A percentile compares a stretch with the other conserved stretches of the same genome.
These are phyloP conservation scores for Platyscapa corneri DNA, from an alignment of 1,140 invertebrate species.

Conservation along the genomic window DNA sequence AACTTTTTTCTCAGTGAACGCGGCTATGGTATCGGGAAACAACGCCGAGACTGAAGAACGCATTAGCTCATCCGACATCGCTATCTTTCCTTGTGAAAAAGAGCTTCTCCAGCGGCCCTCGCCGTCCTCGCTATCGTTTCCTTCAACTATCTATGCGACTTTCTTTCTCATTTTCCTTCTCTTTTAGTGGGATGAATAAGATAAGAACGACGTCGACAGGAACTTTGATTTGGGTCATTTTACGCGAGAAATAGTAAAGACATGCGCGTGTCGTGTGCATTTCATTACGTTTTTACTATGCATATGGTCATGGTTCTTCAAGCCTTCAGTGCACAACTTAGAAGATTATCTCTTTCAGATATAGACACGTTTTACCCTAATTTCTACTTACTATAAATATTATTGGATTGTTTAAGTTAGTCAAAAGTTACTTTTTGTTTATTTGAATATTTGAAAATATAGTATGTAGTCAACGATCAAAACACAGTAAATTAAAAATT, in stretches of 20 bases:
- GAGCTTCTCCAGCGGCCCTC: background rate
- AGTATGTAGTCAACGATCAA: no score
- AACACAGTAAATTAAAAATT: no score
- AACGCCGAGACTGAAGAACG: background rate
- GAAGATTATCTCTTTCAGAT: no score
- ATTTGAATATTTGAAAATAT: no score
- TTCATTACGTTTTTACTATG: background rate
- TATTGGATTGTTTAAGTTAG: no score
- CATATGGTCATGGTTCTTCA: background rate
- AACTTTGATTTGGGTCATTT: conserved; percentile 45
- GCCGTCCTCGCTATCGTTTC: conserved; percentile 1
- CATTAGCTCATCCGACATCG: no score
- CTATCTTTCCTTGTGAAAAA: background rate
- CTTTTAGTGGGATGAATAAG: conserved; percentile 19
- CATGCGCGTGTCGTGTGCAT: background rate
- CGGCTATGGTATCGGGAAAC: background rate
- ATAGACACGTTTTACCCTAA: no score
- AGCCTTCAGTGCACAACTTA: no score
- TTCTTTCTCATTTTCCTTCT: background rate
- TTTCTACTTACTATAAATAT: no score
- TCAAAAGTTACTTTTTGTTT: no score
- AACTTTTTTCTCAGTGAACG: background rate
- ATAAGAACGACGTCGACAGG: conserved; percentile 26
- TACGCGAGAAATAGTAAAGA: background rate
- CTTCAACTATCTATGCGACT: background rate